These are phyloP conservation scores for Chromis chromis DNA, from an alignment of 2,797 vertebrate genomes.

Conservation along the genomic window DNA sequence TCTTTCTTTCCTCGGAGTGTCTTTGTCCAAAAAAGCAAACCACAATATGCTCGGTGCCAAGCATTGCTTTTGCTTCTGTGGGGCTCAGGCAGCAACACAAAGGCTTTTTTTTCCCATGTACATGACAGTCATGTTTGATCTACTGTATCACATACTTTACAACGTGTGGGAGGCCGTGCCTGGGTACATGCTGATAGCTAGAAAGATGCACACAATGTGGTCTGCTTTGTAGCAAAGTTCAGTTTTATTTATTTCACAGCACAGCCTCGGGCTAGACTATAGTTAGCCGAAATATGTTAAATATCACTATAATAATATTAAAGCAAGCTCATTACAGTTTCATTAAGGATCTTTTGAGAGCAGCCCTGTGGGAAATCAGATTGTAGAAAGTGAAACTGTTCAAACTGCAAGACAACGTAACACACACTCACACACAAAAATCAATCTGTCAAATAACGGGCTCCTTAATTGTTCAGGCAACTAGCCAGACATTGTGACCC, in stretches of 20 bases:
- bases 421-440: constrained; percentile 1
- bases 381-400: background rate
- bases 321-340: background rate
- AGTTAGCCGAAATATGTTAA: constrained; percentile 1
- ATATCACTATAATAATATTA: background rate
- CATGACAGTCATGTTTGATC: constrained; percentile 16
- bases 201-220: background rate
- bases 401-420: background rate
- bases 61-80: background rate
- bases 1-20: background rate
- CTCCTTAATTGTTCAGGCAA: background rate
- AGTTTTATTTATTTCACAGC: constrained; percentile 8
- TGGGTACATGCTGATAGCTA: background rate
- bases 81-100: background rate
- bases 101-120: constrained; percentile 7
- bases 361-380: background rate
- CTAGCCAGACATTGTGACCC: background rate
- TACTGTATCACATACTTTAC: constrained; percentile 11
- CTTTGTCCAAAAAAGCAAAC: constrained; percentile 6
- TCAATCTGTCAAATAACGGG: background rate
- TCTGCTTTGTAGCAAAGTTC: constrained; percentile 3
- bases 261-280: background rate
- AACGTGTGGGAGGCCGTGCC: constrained; percentile 16
- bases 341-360: background rate
- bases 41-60: background rate